A percentile compares a stretch with the other conserved stretches of the same genome.
Evolutionary conservation across 2,113 vertebrate genomes (phyloP).

Genomic region (Carlito syrichta): DNA sequence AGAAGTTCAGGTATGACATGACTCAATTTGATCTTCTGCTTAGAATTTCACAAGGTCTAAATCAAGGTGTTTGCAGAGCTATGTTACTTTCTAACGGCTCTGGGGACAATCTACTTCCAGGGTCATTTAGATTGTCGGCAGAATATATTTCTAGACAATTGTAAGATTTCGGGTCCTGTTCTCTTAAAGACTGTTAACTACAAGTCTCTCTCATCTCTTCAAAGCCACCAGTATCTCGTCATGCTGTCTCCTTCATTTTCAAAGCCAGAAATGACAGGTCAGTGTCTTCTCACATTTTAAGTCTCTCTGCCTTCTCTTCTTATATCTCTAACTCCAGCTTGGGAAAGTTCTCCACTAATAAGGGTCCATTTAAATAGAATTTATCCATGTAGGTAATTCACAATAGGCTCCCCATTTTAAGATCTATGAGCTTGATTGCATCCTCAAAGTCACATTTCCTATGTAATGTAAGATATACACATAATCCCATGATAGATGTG

Average conservation of each 20-base stretch:
- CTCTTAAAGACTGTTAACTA: background rate
- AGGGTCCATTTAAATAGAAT: background rate
- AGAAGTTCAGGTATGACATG: background rate
- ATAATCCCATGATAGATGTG: background rate
- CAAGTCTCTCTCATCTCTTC: background rate
- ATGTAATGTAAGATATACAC: background rate
- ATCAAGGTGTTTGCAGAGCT: background rate
- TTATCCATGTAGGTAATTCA: background rate
- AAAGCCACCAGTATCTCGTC: background rate
- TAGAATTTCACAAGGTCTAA: background rate
- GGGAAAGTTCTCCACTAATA: background rate
- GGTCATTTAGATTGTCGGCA: background rate
- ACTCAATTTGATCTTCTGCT: background rate
- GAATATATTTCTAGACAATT: background rate
- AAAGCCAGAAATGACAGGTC: background rate
- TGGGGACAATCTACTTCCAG: background rate
- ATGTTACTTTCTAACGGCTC: background rate
- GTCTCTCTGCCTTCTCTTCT: background rate
- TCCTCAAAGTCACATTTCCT: background rate
- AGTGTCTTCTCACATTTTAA: background rate
- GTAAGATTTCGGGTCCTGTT: background rate
- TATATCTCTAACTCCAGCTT: background rate
- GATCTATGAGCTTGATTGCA: background rate
- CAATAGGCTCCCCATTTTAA: background rate
- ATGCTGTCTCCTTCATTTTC: background rate